Conservation (phyloP, 2,888 invertebrate genomes). For the Drosophila glabriapex region DNA sequence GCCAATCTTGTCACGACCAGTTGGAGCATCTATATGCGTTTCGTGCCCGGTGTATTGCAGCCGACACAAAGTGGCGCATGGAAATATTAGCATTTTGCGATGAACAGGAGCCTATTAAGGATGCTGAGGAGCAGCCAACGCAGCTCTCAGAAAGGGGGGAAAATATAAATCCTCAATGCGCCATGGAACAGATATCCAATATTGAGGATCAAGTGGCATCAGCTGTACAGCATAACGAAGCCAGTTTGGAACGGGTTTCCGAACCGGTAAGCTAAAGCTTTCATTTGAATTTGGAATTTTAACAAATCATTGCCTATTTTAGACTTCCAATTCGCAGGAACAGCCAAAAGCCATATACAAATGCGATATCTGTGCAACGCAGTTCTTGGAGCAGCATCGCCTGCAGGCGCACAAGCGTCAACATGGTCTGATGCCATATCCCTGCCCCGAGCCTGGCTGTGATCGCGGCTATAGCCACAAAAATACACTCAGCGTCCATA, state of each 20-base stretch:
- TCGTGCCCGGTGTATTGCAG: slow-evolving; percentile 53
- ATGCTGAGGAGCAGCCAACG: neutral
- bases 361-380: slow-evolving; percentile 47
- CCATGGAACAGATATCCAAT: neutral
- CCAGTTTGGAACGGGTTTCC: neutral
- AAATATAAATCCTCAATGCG: neutral
- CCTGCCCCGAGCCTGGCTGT: slow-evolving; percentile 48
- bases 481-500: slow-evolving; percentile 50
- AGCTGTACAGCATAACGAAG: neutral
- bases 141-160: neutral
- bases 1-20: slow-evolving; percentile 47
- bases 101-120: neutral
- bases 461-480: slow-evolving; percentile 52
- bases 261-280: slow-evolving; percentile 12
- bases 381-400: slow-evolving; percentile 46
- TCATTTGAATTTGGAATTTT: neutral
- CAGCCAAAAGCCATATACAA: slow-evolving; percentile 34
- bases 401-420: slow-evolving; percentile 50
- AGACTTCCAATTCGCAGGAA: neutral
- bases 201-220: neutral
- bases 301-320: neutral
- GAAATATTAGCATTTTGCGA: slow-evolving; percentile 46
- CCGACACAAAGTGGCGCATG: slow-evolving; percentile 61
- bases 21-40: slow-evolving; percentile 51
- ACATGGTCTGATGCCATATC: slow-evolving; percentile 50